phyloP scores from a whole-genome alignment of 2,888 invertebrate genomes.

The Diadromus collaris region DNA sequence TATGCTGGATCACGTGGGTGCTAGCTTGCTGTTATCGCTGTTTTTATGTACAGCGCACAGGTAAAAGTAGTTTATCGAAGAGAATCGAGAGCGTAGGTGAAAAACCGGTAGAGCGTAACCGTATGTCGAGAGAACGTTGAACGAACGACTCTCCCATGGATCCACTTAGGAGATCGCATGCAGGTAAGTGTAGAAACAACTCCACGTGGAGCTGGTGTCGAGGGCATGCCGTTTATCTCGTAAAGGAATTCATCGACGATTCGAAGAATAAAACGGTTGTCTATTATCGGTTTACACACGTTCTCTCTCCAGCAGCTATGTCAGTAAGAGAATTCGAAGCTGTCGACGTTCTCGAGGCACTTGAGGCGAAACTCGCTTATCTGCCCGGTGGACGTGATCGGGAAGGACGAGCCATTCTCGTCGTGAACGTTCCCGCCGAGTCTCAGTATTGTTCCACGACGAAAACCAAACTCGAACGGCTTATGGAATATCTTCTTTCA shows the following conservation, averaged over 20 bases:
- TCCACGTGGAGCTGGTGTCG: slow-evolving; percentile 16
- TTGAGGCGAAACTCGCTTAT: slow-evolving; percentile 83
- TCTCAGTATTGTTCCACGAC: slow-evolving; percentile 79
- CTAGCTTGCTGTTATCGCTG: background rate
- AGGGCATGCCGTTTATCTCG: background rate
- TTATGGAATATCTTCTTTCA: slow-evolving; percentile 81
- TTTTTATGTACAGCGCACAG: background rate
- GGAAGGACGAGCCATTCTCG: slow-evolving; percentile 84
- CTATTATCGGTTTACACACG: background rate
- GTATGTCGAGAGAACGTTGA: slow-evolving; percentile 14
- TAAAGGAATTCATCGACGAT: background rate
- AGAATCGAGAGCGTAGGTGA: slow-evolving; percentile 11
- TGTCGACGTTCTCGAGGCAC: slow-evolving; percentile 82
- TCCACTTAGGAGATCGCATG: slow-evolving; percentile 40
- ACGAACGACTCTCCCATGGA: slow-evolving; percentile 32
- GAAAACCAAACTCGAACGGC: slow-evolving; percentile 77
- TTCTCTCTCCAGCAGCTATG: slow-evolving; percentile 58
- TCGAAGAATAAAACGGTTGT: slow-evolving; percentile 6
- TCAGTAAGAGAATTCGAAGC: slow-evolving; percentile 80
- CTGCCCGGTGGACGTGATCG: slow-evolving; percentile 86
- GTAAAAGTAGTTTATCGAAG: slow-evolving; percentile 24
- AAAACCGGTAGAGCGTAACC: slow-evolving; percentile 23
- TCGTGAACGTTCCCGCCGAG: slow-evolving; percentile 84
- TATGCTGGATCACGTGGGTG: slow-evolving; percentile 24
- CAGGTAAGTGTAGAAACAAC: slow-evolving; percentile 20